A percentile compares a stretch with the other conserved stretches of the same genome.
Conservation (phyloP, 1,140 invertebrate species). For the Penaeus japonicus region DNA sequence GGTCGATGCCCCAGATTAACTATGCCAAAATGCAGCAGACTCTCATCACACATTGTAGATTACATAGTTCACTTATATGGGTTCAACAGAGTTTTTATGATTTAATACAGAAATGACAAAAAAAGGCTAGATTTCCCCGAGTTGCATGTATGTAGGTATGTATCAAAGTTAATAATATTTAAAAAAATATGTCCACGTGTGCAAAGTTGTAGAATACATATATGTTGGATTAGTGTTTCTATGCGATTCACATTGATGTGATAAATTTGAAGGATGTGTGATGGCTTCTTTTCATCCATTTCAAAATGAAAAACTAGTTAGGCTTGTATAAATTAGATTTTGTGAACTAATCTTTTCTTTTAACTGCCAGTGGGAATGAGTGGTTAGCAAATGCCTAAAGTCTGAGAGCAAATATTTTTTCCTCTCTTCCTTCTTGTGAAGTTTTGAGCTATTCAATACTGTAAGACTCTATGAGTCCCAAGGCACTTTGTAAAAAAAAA, state of each 20-base stretch:
- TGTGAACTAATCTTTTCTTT: conserved; percentile 52
- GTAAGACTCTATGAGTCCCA: conserved; percentile 53
- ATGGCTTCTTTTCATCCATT: conserved; percentile 54
- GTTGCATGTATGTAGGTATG: conserved; percentile 55
- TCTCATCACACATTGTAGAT: conserved; percentile 56
- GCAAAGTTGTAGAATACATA: conserved; percentile 51
- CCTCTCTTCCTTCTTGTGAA: conserved; percentile 52
- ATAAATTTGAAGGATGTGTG: conserved; percentile 52
- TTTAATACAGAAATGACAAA: conserved; percentile 51
- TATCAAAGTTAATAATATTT: conserved; percentile 54
- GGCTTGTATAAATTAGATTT: conserved; percentile 43
- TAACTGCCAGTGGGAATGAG: conserved; percentile 48
- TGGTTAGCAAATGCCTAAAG: conserved; percentile 37
- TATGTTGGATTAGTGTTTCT: conserved; percentile 53
- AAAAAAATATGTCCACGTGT: conserved; percentile 53
- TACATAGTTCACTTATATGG: conserved; percentile 51
- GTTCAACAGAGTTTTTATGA: conserved; percentile 55
- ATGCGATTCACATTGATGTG: conserved; percentile 54
- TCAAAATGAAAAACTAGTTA: conserved; percentile 47
- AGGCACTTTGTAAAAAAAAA: conserved; percentile 42
- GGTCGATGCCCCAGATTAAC: conserved; percentile 48
- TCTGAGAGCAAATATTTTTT: conserved; percentile 53
- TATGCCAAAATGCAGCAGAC: conserved; percentile 55
- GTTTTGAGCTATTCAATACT: conserved; percentile 48
- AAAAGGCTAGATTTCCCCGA: conserved; percentile 50